These are phyloP conservation scores for Vesta saturnalis DNA, from an alignment of 2,888 invertebrate species.

Conservation along the genomic window DNA sequence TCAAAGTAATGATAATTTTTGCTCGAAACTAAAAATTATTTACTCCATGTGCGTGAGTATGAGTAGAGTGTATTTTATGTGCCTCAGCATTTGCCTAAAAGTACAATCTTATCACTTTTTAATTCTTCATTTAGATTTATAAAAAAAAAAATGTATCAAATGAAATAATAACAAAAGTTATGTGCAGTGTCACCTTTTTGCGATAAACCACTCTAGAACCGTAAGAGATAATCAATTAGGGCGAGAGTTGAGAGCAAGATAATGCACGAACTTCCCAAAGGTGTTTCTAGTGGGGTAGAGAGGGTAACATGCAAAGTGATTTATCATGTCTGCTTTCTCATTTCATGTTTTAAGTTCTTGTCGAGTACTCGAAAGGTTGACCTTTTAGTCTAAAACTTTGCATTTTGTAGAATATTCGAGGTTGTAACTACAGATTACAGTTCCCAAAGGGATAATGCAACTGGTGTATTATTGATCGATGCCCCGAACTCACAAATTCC, in stretches of 20 bases:
- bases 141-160: no score
- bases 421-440: background rate
- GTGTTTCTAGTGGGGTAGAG: conserved; percentile 39
- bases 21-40: no score
- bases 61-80: no score
- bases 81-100: no score
- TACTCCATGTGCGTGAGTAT: no score
- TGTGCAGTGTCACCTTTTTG: conserved; percentile 16
- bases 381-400: conserved; percentile 25
- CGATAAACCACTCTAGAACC: conserved; percentile 27
- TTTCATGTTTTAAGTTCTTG: conserved; percentile 22
- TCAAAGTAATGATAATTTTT: no score
- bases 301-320: conserved; percentile 42
- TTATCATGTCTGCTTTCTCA: conserved; percentile 40
- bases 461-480: background rate
- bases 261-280: conserved; percentile 40
- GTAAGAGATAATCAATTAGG: conserved; percentile 41
- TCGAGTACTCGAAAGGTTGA: conserved; percentile 23
- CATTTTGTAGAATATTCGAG: conserved; percentile 20
- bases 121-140: no score
- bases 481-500: background rate
- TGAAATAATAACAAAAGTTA: no score
- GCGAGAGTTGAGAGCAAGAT: conserved; percentile 33
- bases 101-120: no score
- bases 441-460: conserved; percentile 14